A percentile compares a stretch with the other conserved stretches of the same genome.
Evolutionary conservation across 2,888 invertebrate species (phyloP).

Genomic region (Thymelicus sylvestris): DNA sequence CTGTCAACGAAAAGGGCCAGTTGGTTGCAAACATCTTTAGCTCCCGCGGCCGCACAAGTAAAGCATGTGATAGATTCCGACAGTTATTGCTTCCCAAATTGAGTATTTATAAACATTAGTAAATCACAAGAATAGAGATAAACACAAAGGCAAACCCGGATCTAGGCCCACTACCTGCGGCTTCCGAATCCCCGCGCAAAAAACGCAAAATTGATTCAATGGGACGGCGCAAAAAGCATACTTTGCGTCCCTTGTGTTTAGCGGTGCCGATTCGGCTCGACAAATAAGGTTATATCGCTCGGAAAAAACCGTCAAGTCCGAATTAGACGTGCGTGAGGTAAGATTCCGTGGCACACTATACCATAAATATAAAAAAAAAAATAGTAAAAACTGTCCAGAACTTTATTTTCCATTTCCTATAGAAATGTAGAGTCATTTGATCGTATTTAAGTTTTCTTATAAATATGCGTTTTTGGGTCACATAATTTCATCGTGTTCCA

Average conservation of each 20-base stretch:
- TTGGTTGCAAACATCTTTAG: conserved; percentile 39
- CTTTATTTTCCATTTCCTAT: too few relatives aligned
- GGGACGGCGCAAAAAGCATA: conserved; percentile 70
- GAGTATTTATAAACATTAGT: conserved; percentile 80
- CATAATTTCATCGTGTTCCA: too few relatives aligned
- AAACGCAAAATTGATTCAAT: conserved; percentile 76
- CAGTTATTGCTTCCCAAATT: conserved; percentile 79
- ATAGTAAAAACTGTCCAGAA: too few relatives aligned
- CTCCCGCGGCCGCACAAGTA: conserved; percentile 62
- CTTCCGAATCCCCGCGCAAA: conserved; percentile 80
- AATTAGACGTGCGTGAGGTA: not conserved
- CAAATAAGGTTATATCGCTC: conserved; percentile 77
- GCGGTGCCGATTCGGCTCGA: conserved; percentile 69
- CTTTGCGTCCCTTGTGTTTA: conserved; percentile 77
- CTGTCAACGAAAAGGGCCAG: conserved; percentile 40
- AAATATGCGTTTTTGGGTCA: too few relatives aligned
- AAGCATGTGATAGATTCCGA: conserved; percentile 76
- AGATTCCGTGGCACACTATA: not conserved
- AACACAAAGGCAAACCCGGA: conserved; percentile 74
- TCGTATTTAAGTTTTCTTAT: too few relatives aligned
- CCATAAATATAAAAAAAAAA: too few relatives aligned
- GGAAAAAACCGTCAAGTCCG: conserved; percentile 53
- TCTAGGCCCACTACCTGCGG: conserved; percentile 82
- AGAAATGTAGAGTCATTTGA: too few relatives aligned
- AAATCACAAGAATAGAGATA: conserved; percentile 62